Evolutionary conservation across 2,797 vertebrate genomes (phyloP), one percentile per base, ranked within the genome.

Genomic region (Triplophysa yarkandensis): DNA sequence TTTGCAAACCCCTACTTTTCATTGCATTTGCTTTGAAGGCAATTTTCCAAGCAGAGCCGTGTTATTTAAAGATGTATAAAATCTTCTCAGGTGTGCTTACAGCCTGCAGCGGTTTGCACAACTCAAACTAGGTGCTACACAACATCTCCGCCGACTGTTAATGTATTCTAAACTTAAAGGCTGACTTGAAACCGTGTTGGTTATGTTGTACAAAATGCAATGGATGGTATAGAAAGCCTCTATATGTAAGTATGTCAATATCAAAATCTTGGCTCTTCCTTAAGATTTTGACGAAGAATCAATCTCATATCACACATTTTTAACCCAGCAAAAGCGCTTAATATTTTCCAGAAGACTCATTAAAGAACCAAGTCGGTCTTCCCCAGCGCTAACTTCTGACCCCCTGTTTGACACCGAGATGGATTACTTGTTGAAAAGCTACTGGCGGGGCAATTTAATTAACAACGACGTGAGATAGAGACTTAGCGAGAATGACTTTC

Each of bases 381-480:
- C 17, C 44, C n/a, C 28, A n/a, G 43, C 44, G 55, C 13, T 62
- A 57, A 69, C 75, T 52, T 46, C 21, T 73, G 83, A 81, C 82
- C 77, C 76, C 58, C 55, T 30, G 41, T 79, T 81, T 78, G 84
- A 85, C 81, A 79, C 75, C 74, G 71, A 75, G 19, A 28, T 81
- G 82, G 81, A 61, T 32, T 83, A 81, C 78, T 74, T 71, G 78
- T 39, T 54, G 74, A 30, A 74, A 79, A 79, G 82, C 63, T 79
- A 83, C 86, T 81, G 82, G 80, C 14, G 50, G 76, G 77, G 83
- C 72, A 73, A 87, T 86, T 87, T 90, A 88, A 90, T 91, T 87
- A 89, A 82, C 46, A 77, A 82, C 85, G 87, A 86, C 85, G 83
- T 67, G 74, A 71, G 80, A 87, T 82, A 82, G 77, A 80, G 80